A percentile compares a stretch with the other conserved stretches of the same genome.
Conservation (phyloP, 2,113 vertebrate genomes). For the Tragulus kanchil region DNA sequence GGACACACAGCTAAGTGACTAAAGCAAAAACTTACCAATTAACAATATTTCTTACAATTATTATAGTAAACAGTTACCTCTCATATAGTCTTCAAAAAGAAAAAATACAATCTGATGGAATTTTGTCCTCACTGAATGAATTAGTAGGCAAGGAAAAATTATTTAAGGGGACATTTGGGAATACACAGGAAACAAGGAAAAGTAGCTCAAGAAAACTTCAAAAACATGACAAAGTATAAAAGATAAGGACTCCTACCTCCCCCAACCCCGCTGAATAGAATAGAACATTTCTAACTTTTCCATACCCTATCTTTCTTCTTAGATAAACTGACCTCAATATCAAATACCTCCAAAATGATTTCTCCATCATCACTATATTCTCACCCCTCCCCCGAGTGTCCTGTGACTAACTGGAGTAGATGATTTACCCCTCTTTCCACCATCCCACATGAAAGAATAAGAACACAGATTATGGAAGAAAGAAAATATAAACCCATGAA, state of each 20-base stretch:
- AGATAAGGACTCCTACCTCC: not conserved
- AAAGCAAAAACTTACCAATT: not conserved
- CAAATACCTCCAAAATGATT: not conserved
- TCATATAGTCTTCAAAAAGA: not conserved
- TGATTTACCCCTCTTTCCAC: not conserved
- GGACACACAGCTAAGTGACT: not conserved
- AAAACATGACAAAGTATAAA: not conserved
- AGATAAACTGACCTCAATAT: not conserved
- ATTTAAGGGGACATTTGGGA: not conserved
- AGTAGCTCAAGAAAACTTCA: not conserved
- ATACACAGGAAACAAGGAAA: not conserved
- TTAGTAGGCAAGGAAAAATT: not conserved
- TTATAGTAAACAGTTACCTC: not conserved
- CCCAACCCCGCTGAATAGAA: not conserved
- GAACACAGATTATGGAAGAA: not conserved
- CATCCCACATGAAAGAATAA: not conserved
- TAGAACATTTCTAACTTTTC: not conserved
- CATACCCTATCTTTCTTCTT: not conserved
- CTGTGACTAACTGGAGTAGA: not conserved
- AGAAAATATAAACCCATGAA: not conserved
- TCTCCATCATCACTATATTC: not conserved
- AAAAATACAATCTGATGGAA: not conserved
- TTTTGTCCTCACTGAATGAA: not conserved
- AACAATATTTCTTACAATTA: not conserved
- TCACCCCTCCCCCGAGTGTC: too few relatives aligned